phyloP scores from a whole-genome alignment of 1,140 invertebrate species.

The Coelopa frigida region DNA sequence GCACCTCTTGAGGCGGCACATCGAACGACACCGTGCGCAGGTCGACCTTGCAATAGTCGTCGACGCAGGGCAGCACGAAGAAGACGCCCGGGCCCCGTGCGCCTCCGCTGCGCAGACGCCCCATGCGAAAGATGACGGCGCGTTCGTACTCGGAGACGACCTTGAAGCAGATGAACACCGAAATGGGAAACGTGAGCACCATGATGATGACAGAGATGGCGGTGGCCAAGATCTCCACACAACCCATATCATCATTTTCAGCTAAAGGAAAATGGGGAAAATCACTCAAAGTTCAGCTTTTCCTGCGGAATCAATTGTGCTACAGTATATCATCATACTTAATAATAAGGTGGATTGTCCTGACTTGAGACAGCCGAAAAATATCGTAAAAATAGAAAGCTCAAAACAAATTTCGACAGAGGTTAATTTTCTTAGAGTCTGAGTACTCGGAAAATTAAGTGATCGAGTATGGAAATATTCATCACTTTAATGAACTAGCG shows the following conservation, averaged over 20 bases:
- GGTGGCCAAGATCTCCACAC: slow-evolving; percentile 75
- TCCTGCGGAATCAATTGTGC: too few species aligned
- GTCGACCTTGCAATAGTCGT: slow-evolving; percentile 83
- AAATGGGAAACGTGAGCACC: slow-evolving; percentile 76
- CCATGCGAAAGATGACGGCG: slow-evolving; percentile 83
- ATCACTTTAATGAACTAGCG: too few species aligned
- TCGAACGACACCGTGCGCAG: slow-evolving; percentile 61
- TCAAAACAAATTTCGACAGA: too few species aligned
- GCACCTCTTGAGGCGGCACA: slow-evolving; percentile 60
- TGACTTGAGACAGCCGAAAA: too few species aligned
- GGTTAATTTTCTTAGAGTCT: too few species aligned
- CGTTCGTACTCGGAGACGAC: slow-evolving; percentile 70
- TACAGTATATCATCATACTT: too few species aligned
- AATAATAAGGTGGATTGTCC: too few species aligned
- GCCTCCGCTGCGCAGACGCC: slow-evolving; percentile 56
- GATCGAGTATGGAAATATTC: too few species aligned
- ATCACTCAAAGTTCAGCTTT: too few species aligned
- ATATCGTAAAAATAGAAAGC: too few species aligned
- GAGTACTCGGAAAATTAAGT: too few species aligned
- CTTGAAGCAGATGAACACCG: slow-evolving; percentile 79
- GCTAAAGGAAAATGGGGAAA: slow-evolving; percentile 33
- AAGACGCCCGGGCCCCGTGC: slow-evolving; percentile 70
- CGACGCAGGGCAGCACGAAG: slow-evolving; percentile 85
- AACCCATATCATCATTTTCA: slow-evolving; percentile 52
- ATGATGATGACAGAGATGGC: slow-evolving; percentile 69